These are phyloP conservation scores for Cervus canadensis DNA, from an alignment of 2,113 vertebrate genomes.

Conservation along the genomic window DNA sequence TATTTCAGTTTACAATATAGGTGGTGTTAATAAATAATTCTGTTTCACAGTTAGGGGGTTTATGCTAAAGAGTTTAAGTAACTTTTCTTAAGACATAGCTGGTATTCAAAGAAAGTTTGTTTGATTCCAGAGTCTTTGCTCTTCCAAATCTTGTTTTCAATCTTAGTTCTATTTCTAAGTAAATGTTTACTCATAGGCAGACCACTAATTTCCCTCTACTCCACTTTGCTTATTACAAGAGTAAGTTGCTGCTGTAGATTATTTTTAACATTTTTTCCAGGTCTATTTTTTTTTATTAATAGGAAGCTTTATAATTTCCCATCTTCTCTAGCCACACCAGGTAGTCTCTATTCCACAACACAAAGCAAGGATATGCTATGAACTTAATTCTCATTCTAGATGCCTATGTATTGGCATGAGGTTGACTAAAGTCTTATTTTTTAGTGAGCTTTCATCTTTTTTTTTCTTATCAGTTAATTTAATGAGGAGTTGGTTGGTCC, in stretches of 20 bases:
- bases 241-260: background rate
- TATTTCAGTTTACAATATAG: background rate
- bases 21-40: background rate
- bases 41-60: background rate
- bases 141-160: background rate
- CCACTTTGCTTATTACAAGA: background rate
- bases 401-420: background rate
- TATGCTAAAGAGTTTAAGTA: background rate
- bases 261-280: background rate
- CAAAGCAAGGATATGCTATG: background rate
- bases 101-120: background rate
- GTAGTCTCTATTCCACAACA: background rate
- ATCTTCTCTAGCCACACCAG: background rate
- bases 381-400: background rate
- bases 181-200: background rate
- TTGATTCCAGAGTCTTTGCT: background rate
- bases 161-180: background rate
- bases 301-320: background rate
- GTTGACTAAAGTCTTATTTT: conserved; percentile 17
- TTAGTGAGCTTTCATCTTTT: background rate
- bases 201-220: background rate
- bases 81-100: background rate
- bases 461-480: conserved; percentile 33
- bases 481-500: background rate
- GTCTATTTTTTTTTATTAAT: background rate